Evolutionary conservation across 2,888 invertebrate species (phyloP), one percentile per base, ranked within the genome.

Genomic region (Stramonita haemastoma): DNA sequence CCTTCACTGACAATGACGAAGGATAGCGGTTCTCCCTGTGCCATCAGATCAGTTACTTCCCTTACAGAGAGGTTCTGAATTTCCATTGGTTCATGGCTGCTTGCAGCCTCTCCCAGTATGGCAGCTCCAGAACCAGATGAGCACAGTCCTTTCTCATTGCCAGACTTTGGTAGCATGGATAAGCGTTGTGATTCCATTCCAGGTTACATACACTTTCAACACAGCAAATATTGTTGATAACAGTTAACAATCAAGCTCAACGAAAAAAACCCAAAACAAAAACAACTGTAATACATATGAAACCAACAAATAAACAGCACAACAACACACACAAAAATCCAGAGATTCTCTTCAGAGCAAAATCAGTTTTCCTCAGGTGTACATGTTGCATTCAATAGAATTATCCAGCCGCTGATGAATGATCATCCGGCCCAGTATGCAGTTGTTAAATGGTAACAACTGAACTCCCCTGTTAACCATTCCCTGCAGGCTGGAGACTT

Each of bases 1-100:
- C 60, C 84, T 0, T 89, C 85, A 56, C 46, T 46, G 22, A 89
- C 83, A 36, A 89, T 89, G 13, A 89, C 77, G 29, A 89, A 70
- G 34, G 89, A 89, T 60, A 89, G 77, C 19, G 73, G 46, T 4
- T 85, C 32, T 17, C 29, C 85, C 11, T 89, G 36, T 32, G 84
- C 56, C 66, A 89, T 70, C 26, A 89, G 56, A 8, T 83, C 70
- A 0, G 85, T 70, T 1, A 89, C 13, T 34, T 85, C 85, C n/a
- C 36, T 70, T 36, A 73, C 73, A 22, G 56, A 70, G 15, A 70
- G 56, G 19, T 70, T 66, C 77, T 89, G 70, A 22, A 89, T 57
- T 46, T 57, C 22, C 22, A 85, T 83, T 5, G 46, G 22, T 46
- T 36, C 36, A 11, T 22, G 81, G 46, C 22, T 46, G 46, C 79